A percentile compares a stretch with the other conserved stretches of the same genome.
These are phyloP conservation scores for Spodoptera frugiperda DNA, from an alignment of 1,140 invertebrate genomes.

Conservation along the genomic window DNA sequence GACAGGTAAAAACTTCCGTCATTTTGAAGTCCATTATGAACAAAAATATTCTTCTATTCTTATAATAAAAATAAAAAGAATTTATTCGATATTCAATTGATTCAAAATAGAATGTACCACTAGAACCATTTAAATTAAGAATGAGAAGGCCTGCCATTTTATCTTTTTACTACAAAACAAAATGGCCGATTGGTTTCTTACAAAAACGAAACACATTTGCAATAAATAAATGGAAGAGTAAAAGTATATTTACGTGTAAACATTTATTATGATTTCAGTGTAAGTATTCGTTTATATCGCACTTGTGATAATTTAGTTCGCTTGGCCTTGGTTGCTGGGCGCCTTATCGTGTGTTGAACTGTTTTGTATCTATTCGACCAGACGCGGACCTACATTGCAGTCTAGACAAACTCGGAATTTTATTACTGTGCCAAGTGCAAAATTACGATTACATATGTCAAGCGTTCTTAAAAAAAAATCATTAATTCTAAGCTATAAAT, in stretches of 20 bases:
- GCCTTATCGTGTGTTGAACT: constrained; percentile 85
- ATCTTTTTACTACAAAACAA: neutral
- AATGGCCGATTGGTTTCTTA: neutral
- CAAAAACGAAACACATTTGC: neutral
- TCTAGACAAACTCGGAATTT: constrained; percentile 54
- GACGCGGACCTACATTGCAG: constrained; percentile 60
- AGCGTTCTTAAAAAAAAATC: neutral
- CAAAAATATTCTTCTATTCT: neutral
- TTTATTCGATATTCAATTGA: neutral
- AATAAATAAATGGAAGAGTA: neutral
- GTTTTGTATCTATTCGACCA: constrained; percentile 70
- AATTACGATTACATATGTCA: neutral
- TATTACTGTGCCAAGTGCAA: constrained; percentile 46
- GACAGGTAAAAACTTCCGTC: too few relatives aligned
- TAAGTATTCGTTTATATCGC: constrained; percentile 48
- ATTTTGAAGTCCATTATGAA: too few relatives aligned
- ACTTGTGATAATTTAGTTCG: constrained; percentile 60
- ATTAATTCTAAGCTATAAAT: too few relatives aligned
- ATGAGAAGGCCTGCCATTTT: neutral
- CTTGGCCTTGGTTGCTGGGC: constrained; percentile 80
- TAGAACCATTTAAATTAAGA: constrained; percentile 3
- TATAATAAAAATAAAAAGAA: neutral
- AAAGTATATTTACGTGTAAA: constrained; percentile 1
- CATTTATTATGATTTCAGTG: constrained; percentile 39
- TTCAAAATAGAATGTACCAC: neutral